Evolutionary conservation across 2,113 vertebrate genomes (phyloP), one percentile per base, ranked within the genome.

Genomic region (Sebastes schlegelii): DNA sequence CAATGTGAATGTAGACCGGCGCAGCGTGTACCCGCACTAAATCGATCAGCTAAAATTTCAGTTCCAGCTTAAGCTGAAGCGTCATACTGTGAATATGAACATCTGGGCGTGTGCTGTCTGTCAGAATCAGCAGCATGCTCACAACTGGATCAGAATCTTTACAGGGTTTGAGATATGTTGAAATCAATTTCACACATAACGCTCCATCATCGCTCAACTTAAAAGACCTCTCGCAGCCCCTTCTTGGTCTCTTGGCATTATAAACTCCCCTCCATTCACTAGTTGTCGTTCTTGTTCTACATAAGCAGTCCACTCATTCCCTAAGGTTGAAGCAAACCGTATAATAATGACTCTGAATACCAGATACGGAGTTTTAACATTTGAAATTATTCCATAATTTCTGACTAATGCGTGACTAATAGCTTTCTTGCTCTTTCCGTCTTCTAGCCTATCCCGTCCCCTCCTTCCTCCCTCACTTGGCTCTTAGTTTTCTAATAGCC

Each of bases 321-420:
- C 79, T 17, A 54, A 86, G 80, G 91, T 93, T 90, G 71, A 92
- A 84, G 78, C 79, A 90, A 91, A 84, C 86, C 42, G 80, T 90
- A 91, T 88, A 92, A 93, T 91, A 90, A 90, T 85, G 80, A 80
- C 83, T 89, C 83, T 81, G 68, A 92, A 89, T 73, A 81, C 83
- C 86, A 91, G 90, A 95, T 93, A 86, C 91, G 85, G 68, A 90
- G 86, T 92, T 93, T 93, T 91, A 93, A 88, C 91, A 93, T 94
- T 94, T 87, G 74, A 91, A 94, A 95, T 94, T 63, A 93, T 93
- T 94, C 91, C 84, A 83, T 93, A 93, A 94, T 94, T 93, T 93
- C 80, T 74, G 77, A 82, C 86, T 93, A 94, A 94, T 94, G 93
- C 86, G 80, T 93, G 88, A 93, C 93, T 94, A 95, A 95, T 94